Evolutionary conservation across 2,888 invertebrate genomes (phyloP).

Genomic region (Ophraella communa): DNA sequence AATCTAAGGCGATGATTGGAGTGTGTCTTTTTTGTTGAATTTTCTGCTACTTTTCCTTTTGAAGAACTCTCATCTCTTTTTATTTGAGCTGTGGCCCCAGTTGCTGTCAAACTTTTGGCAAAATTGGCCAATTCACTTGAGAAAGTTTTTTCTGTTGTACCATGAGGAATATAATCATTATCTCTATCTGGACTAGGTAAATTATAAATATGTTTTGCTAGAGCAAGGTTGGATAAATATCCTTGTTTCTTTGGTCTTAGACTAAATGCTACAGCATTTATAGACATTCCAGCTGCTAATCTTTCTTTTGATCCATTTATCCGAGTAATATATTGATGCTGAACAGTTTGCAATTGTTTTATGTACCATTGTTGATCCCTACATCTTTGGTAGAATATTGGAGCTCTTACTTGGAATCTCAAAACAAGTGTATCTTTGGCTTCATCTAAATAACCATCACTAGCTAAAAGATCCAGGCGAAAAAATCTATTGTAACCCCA

Average conservation of each 20-base stretch:
- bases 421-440: slow-evolving; percentile 84
- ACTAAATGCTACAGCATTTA: slow-evolving; percentile 69
- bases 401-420: slow-evolving; percentile 90
- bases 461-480: slow-evolving; percentile 84
- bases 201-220: slow-evolving; percentile 51
- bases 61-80: slow-evolving; percentile 39
- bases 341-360: slow-evolving; percentile 79
- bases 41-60: slow-evolving; percentile 33
- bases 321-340: slow-evolving; percentile 80
- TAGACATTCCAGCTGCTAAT: slow-evolving; percentile 72
- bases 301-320: slow-evolving; percentile 86
- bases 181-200: slow-evolving; percentile 37
- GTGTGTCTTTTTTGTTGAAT: no score
- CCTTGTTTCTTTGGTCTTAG: slow-evolving; percentile 46
- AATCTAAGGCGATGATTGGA: no score
- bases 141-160: slow-evolving; percentile 44
- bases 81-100: slow-evolving; percentile 20
- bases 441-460: slow-evolving; percentile 88
- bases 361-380: slow-evolving; percentile 94
- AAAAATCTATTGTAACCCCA: slow-evolving; percentile 97
- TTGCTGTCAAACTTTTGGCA: slow-evolving; percentile 35
- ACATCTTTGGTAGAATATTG: slow-evolving; percentile 92
- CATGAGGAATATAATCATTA: slow-evolving; percentile 31
- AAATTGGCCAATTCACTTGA: slow-evolving; percentile 40
- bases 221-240: slow-evolving; percentile 45